A percentile compares a stretch with the other conserved stretches of the same genome.
Evolutionary conservation across 2,113 vertebrate species (phyloP).

Genomic region (Calypte anna): DNA sequence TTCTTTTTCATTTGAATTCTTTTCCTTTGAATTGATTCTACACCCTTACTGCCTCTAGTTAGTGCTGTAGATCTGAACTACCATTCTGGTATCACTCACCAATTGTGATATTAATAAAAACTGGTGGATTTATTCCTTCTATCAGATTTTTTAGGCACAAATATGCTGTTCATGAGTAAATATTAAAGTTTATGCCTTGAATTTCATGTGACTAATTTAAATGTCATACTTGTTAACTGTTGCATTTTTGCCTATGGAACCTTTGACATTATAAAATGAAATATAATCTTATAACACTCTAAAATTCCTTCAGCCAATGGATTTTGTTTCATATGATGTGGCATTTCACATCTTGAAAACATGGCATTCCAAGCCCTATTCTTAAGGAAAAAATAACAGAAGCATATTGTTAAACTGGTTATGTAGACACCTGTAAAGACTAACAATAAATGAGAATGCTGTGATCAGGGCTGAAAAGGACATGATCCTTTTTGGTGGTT

Average conservation of each 20-base stretch:
- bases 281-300: slow-evolving; percentile 74
- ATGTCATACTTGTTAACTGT: slow-evolving; percentile 76
- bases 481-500: neutral
- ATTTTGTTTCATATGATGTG: slow-evolving; percentile 75
- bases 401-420: slow-evolving; percentile 54
- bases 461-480: neutral
- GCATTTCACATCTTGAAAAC: slow-evolving; percentile 70
- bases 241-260: slow-evolving; percentile 75
- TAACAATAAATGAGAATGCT: neutral
- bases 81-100: neutral
- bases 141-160: neutral
- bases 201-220: slow-evolving; percentile 80
- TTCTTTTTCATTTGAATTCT: neutral
- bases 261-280: slow-evolving; percentile 79
- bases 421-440: slow-evolving; percentile 26
- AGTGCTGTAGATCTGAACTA: neutral
- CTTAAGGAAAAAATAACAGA: neutral
- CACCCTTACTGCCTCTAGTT: neutral
- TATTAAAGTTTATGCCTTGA: slow-evolving; percentile 73
- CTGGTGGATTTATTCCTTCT: neutral
- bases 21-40: neutral
- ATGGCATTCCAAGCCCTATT: slow-evolving; percentile 52
- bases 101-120: neutral
- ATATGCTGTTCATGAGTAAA: slow-evolving; percentile 28
- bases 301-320: slow-evolving; percentile 72